Conservation (phyloP, 2,888 invertebrate genomes). For the Netelia virgata region DNA sequence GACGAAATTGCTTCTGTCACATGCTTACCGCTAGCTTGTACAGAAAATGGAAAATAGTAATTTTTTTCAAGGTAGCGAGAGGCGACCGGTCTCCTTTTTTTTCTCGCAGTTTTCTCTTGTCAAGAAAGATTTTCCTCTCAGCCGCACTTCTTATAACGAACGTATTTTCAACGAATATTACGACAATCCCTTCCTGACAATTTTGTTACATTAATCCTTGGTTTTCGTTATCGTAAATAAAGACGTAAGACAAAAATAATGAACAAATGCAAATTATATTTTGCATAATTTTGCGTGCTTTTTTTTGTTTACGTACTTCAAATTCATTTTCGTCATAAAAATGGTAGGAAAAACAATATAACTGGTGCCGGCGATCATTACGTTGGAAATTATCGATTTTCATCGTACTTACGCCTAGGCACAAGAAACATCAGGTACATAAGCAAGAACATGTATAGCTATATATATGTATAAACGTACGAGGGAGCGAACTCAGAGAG, state of each 20-base stretch:
- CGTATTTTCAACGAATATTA: conserved; percentile 39
- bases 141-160: conserved; percentile 15
- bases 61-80: conserved; percentile 41
- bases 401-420: background rate
- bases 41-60: conserved; percentile 62
- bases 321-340: background rate
- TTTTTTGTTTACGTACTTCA: background rate
- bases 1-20: conserved; percentile 80
- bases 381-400: background rate
- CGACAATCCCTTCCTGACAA: background rate
- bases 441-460: background rate
- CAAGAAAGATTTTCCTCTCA: conserved; percentile 24
- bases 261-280: background rate
- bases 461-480: background rate
- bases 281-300: background rate
- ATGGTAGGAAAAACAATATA: background rate
- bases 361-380: background rate
- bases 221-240: background rate
- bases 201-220: background rate
- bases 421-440: background rate
- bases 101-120: conserved; percentile 31
- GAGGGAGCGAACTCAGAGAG: conserved; percentile 56
- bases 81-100: conserved; percentile 17
- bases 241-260: background rate
- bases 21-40: conserved; percentile 65